Evolutionary conservation across 2,113 vertebrate genomes (phyloP).

Genomic region (Ahaetulla prasina): DNA sequence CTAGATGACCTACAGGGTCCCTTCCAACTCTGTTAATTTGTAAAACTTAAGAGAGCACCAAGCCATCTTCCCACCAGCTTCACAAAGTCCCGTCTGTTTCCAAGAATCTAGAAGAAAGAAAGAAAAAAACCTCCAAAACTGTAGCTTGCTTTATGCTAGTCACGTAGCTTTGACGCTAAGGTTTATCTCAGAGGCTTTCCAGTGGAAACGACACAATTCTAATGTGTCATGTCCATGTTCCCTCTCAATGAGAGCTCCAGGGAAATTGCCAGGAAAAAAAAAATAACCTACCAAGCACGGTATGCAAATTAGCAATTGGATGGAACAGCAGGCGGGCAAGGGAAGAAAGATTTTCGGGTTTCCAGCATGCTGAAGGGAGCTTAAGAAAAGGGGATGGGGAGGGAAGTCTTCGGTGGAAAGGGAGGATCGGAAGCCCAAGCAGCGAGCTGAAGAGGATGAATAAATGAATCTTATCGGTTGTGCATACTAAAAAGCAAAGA

Average conservation of each 20-base stretch:
- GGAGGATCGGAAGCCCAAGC: not conserved
- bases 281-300: not conserved
- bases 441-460: not conserved
- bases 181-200: constrained; percentile 16
- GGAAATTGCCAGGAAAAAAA: constrained; percentile 34
- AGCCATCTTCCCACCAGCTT: not conserved
- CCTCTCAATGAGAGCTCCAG: not conserved
- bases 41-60: not conserved
- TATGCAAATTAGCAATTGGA: constrained; percentile 2
- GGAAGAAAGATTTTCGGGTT: not conserved
- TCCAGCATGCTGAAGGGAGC: not conserved
- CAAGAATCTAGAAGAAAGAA: not conserved
- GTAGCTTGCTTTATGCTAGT: not conserved
- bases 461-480: not conserved
- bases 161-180: not conserved
- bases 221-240: not conserved
- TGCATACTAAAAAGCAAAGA: too few species aligned
- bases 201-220: constrained; percentile 6
- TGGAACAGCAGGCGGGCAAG: not conserved
- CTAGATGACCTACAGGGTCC: too few species aligned
- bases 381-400: not conserved
- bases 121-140: not conserved
- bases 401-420: not conserved
- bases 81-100: not conserved
- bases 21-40: too few species aligned